Percentiles rank a stretch among this genome's conserved stretches.
Evolutionary conservation across 2,888 invertebrate genomes (phyloP).

Genomic region (Pachliopta kotzebuea): DNA sequence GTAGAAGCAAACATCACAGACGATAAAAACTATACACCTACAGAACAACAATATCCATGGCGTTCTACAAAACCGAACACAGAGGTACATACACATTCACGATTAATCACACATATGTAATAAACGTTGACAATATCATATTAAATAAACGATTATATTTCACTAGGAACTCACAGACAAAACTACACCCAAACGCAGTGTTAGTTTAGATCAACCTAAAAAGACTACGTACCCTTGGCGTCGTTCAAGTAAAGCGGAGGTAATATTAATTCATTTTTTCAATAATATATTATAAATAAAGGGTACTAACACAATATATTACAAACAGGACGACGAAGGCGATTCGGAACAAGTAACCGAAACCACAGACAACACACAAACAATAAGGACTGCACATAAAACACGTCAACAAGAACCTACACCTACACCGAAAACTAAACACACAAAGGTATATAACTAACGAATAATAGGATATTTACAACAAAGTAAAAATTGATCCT

Average conservation of each 20-base stretch:
- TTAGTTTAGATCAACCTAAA: constrained; percentile 46
- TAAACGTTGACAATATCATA: constrained; percentile 13
- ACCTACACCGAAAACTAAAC: constrained; percentile 5
- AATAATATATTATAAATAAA: background rate
- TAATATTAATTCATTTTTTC: constrained; percentile 30
- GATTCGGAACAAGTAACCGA: constrained; percentile 19
- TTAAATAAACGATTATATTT: constrained; percentile 30
- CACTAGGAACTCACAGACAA: constrained; percentile 53
- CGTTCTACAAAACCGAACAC: constrained; percentile 66
- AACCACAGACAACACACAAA: constrained; percentile 31
- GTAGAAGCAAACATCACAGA: constrained; percentile 54
- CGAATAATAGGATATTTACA: background rate
- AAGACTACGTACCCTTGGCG: constrained; percentile 44
- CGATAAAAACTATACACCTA: constrained; percentile 59
- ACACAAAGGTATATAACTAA: constrained; percentile 20
- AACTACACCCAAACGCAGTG: constrained; percentile 51
- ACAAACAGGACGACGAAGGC: constrained; percentile 12
- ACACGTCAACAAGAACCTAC: constrained; percentile 8
- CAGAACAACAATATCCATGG: constrained; percentile 65
- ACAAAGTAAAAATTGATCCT: background rate
- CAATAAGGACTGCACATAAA: constrained; percentile 19
- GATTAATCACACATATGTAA: constrained; percentile 40
- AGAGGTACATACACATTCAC: constrained; percentile 50
- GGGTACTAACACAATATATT: background rate
- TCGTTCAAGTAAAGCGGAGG: constrained; percentile 45